phyloP scores from a whole-genome alignment of 2,888 invertebrate species.

The Corbicula japonica region DNA sequence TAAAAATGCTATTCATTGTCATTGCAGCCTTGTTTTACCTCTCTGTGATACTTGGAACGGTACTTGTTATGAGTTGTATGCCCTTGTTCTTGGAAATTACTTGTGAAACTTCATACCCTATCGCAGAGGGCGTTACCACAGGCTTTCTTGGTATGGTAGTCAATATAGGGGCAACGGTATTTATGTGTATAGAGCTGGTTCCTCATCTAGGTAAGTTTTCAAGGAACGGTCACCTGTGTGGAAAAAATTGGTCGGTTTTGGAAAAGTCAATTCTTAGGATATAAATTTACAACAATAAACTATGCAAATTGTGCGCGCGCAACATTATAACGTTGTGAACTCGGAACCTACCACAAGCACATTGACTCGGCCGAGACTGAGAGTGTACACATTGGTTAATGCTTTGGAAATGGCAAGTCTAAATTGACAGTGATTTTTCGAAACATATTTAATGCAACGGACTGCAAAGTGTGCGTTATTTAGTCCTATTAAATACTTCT shows the following conservation, averaged over 20 bases:
- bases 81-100: conserved; percentile 62
- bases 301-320: neutral
- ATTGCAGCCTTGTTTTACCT: conserved; percentile 45
- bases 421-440: too few relatives aligned
- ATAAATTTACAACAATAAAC: neutral
- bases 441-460: too few relatives aligned
- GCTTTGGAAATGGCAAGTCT: too few relatives aligned
- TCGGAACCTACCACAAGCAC: neutral
- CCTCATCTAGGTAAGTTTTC: conserved; percentile 46
- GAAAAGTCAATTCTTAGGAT: neutral
- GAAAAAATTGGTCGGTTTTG: neutral
- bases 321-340: neutral
- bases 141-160: conserved; percentile 52
- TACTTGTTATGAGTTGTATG: conserved; percentile 31
- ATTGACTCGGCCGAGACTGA: neutral
- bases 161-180: conserved; percentile 43
- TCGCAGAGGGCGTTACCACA: conserved; percentile 56
- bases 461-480: too few relatives aligned
- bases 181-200: conserved; percentile 45
- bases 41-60: conserved; percentile 32
- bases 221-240: neutral
- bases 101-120: conserved; percentile 63
- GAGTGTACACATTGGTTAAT: neutral
- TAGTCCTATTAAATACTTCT: too few relatives aligned
- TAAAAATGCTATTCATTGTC: too few relatives aligned